A percentile compares a stretch with the other conserved stretches of the same genome.
Evolutionary conservation across 2,888 invertebrate species (phyloP).

Genomic region (Orchestes rusci): DNA sequence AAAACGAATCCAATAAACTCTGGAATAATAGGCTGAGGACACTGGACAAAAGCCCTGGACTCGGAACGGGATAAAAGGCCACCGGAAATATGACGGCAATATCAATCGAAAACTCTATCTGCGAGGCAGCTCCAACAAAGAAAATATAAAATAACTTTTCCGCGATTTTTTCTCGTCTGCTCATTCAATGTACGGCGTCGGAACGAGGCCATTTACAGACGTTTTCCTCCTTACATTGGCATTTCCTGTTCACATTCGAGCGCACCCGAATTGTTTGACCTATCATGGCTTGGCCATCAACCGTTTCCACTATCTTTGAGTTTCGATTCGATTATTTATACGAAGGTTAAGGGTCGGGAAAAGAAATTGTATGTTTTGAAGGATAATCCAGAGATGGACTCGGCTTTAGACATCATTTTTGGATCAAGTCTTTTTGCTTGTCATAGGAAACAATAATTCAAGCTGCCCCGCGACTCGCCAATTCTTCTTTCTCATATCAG

Average conservation of each 20-base stretch:
- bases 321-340: slow-evolving; percentile 25
- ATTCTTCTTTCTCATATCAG: too few species aligned
- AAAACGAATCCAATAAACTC: slow-evolving; percentile 3
- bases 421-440: too few species aligned
- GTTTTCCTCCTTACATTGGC: slow-evolving; percentile 45
- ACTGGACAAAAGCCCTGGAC: slow-evolving; percentile 9
- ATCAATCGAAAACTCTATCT: slow-evolving; percentile 22
- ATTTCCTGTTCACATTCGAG: slow-evolving; percentile 45
- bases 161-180: slow-evolving; percentile 30
- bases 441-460: too few species aligned
- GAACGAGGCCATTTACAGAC: slow-evolving; percentile 44
- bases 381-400: too few species aligned
- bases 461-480: too few species aligned
- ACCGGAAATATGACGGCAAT: slow-evolving; percentile 24
- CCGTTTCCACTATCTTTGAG: slow-evolving; percentile 27
- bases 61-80: slow-evolving; percentile 9
- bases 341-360: slow-evolving; percentile 14
- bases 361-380: too few species aligned
- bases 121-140: slow-evolving; percentile 17
- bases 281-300: slow-evolving; percentile 36
- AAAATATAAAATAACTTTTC: slow-evolving; percentile 31
- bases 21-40: slow-evolving; percentile 6
- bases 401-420: too few species aligned
- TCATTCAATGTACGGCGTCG: slow-evolving; percentile 35
- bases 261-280: slow-evolving; percentile 44